Evolutionary conservation across 2,888 invertebrate genomes (phyloP), one percentile per base, ranked within the genome.

Genomic region (Cerastoderma edule): DNA sequence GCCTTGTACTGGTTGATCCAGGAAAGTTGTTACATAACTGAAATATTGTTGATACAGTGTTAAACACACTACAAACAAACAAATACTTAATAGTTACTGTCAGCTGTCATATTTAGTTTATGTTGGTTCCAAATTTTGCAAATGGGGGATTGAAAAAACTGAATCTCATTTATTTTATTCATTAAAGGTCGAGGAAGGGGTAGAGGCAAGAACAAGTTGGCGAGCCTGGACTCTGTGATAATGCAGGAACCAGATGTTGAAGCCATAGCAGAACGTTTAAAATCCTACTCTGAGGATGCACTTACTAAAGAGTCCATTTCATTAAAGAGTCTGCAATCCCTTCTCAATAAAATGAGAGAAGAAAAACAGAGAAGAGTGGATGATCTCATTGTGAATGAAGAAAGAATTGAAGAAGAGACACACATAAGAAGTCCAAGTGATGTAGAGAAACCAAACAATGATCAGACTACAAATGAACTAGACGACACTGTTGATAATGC

Each of bases 121-220:
- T n/a, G n/a, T n/a, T n/a, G n/a, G n/a, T n/a, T n/a, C n/a, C n/a
- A n/a, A n/a, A n/a, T n/a, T n/a, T n/a, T n/a, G n/a, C n/a, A n/a
- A n/a, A n/a, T n/a, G n/a, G n/a, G n/a, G n/a, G n/a, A n/a, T n/a
- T n/a, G n/a, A n/a, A n/a, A n/a, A n/a, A n/a, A n/a, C n/a, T n/a
- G n/a, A n/a, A n/a, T n/a, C n/a, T n/a, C n/a, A n/a, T n/a, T n/a
- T n/a, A n/a, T n/a, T n/a, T n/a, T n/a, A n/a, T n/a, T n/a, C n/a
- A n/a, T n/a, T n/a, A n/a, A n/a, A n/a, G n/a, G n/a, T n/a, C 22
- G 56, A 8, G 56, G 56, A 3, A 56, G 56, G 27, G 60, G 60
- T 8, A 60, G 39, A 60, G 60, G 60, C 16, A 56, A 30, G 10
- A 30, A n/a, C n/a, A n/a, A n/a, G n/a, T n/a, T n/a, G n/a, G n/a